Conservation (phyloP, 2,797 vertebrate genomes). For the Hafferia zeledoni region DNA sequence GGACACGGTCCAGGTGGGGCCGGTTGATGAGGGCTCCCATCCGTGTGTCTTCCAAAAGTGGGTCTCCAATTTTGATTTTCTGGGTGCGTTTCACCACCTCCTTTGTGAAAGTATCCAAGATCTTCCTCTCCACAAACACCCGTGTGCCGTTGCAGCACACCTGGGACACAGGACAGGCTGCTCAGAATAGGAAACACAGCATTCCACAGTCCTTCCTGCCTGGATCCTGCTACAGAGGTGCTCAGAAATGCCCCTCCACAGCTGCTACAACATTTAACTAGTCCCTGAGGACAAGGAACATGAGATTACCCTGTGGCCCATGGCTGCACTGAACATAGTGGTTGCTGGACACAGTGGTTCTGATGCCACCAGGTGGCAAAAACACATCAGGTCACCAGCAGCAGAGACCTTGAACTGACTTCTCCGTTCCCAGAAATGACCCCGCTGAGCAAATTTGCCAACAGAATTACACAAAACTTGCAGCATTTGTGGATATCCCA, state of each 20-base stretch:
- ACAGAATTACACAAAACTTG: background rate
- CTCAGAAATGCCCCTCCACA: background rate
- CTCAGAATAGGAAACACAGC: background rate
- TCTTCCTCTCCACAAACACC: conserved; percentile 92
- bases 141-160: conserved; percentile 96
- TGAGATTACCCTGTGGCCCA: background rate
- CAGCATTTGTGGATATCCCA: background rate
- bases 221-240: background rate
- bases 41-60: conserved; percentile 86
- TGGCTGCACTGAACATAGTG: background rate
- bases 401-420: background rate
- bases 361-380: conserved; percentile 13
- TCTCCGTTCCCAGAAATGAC: background rate
- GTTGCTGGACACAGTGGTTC: background rate
- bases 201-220: background rate
- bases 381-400: background rate
- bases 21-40: conserved; percentile 94
- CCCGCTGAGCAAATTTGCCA: fast-evolving
- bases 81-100: conserved; percentile 90
- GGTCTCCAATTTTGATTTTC: conserved; percentile 89
- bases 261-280: background rate
- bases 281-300: background rate
- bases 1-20: conserved; percentile 89
- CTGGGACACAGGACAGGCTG: conserved; percentile 64
- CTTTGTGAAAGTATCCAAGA: conserved; percentile 87